Conservation (phyloP, 2,888 invertebrate species). For the Acrobasis consociella region DNA sequence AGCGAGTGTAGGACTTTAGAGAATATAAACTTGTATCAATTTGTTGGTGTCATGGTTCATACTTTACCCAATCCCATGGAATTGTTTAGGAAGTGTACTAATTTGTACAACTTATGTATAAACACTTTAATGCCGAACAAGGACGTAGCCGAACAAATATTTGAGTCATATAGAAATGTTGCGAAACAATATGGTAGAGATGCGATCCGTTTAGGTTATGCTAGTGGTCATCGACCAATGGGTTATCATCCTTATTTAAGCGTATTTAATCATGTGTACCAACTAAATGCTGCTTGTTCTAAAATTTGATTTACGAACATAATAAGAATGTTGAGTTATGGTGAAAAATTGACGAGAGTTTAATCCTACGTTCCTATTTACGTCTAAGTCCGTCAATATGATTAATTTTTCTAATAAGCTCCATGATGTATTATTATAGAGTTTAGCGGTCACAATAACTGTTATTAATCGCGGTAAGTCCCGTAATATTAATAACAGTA, state of each 20-base stretch:
- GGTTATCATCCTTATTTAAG: not conserved
- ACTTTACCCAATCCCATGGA: not conserved
- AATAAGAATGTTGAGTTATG: no score
- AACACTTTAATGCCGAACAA: not conserved
- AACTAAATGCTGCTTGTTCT: not conserved
- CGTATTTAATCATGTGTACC: not conserved
- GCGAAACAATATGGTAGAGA: not conserved
- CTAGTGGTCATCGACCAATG: not conserved
- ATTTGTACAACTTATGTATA: no score
- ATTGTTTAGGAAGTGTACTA: not conserved
- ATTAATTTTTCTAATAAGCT: no score
- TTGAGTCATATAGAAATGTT: not conserved
- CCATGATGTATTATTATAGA: no score
- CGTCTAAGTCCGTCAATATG: no score
- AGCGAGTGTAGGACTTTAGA: not conserved
- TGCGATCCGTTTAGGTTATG: not conserved
- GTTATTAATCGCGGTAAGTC: no score
- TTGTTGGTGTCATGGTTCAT: not conserved
- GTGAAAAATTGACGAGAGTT: no score
- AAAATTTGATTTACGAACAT: no score
- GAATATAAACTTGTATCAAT: not conserved
- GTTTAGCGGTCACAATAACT: no score
- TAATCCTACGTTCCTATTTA: no score
- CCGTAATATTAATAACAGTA: no score
- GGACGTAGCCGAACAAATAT: not conserved